Conservation (phyloP, 2,797 vertebrate genomes). For the Cirrhinus molitorella region DNA sequence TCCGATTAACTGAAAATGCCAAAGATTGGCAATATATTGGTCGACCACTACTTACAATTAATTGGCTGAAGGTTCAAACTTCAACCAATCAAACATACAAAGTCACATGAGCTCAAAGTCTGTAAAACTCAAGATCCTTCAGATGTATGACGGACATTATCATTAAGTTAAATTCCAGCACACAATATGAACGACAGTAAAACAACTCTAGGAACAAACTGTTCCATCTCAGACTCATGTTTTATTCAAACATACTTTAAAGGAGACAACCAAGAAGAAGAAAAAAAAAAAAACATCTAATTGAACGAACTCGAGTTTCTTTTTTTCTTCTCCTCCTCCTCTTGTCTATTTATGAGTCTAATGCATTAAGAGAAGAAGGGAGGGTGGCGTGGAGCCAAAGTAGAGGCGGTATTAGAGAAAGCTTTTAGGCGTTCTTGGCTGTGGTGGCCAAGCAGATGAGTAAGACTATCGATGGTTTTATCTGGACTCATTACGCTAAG, state of each 20-base stretch:
- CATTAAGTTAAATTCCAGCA: constrained; percentile 6
- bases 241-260: constrained; percentile 40
- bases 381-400: constrained; percentile 75
- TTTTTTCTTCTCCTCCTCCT: constrained; percentile 45
- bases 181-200: not conserved
- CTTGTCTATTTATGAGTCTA: constrained; percentile 60
- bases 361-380: constrained; percentile 62
- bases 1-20: too few relatives aligned
- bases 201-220: constrained; percentile 28
- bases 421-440: constrained; percentile 77
- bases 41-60: not conserved
- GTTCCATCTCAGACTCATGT: constrained; percentile 33
- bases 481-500: constrained; percentile 84
- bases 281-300: constrained; percentile 44
- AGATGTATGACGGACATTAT: not conserved
- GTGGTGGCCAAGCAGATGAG: constrained; percentile 71
- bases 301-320: constrained; percentile 55
- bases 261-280: constrained; percentile 8
- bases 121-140: not conserved
- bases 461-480: constrained; percentile 82
- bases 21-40: not conserved
- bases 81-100: not conserved
- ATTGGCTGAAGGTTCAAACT: not conserved
- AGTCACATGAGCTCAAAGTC: not conserved
- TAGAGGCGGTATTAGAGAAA: constrained; percentile 77